Conservation (phyloP, 2,113 vertebrate species). For the Herpetotheres cachinnans region DNA sequence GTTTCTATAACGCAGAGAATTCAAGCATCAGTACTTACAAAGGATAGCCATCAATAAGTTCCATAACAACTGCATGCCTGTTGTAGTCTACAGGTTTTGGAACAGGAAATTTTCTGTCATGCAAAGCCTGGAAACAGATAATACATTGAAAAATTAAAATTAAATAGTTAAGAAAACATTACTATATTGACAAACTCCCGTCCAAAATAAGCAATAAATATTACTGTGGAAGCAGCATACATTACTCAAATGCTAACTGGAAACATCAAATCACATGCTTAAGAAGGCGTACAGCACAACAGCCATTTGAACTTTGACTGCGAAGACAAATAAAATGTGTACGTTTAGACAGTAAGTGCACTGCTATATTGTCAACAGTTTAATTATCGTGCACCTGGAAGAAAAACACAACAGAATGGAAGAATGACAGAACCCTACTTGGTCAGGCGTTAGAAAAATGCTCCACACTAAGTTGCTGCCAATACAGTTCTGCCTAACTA, state of each 20-base stretch:
- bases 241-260: neutral
- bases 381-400: neutral
- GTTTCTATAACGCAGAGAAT: neutral
- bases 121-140: constrained; percentile 78
- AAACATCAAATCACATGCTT: neutral
- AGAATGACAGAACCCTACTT: neutral
- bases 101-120: constrained; percentile 93
- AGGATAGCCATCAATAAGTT: constrained; percentile 92
- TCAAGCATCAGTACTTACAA: constrained; percentile 80
- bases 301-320: neutral
- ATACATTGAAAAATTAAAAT: neutral
- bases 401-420: neutral
- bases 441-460: neutral
- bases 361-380: neutral
- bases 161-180: neutral
- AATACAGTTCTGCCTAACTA: neutral
- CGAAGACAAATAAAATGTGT: neutral
- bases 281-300: neutral
- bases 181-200: neutral
- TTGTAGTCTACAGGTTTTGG: constrained; percentile 95
- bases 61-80: constrained; percentile 95
- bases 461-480: neutral
- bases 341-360: neutral
- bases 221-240: neutral
- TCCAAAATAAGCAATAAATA: neutral